These are phyloP conservation scores for Stratiomys singularior DNA, from an alignment of 2,888 invertebrate species.

Conservation along the genomic window DNA sequence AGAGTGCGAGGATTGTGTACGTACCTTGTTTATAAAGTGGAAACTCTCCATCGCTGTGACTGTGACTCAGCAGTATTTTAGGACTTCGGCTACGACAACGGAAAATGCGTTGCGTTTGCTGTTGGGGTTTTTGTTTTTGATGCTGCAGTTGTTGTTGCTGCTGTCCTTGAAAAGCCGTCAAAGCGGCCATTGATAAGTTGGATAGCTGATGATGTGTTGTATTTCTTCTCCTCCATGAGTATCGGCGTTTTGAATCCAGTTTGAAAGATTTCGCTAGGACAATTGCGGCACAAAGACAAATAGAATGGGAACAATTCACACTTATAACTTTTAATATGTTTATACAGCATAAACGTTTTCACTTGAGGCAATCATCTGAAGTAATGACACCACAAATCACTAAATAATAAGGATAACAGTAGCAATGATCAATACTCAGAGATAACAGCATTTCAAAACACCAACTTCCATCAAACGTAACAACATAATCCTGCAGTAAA, in stretches of 20 bases:
- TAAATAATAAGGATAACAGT: too few relatives aligned
- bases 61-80: conserved; percentile 78
- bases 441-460: too few relatives aligned
- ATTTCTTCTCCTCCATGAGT: conserved; percentile 29
- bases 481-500: too few relatives aligned
- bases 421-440: too few relatives aligned
- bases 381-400: too few relatives aligned
- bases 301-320: not conserved
- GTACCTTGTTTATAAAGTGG: conserved; percentile 83
- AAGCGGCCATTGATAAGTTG: conserved; percentile 56
- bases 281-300: too few relatives aligned
- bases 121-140: conserved; percentile 43
- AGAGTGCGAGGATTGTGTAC: conserved; percentile 48
- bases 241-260: conserved; percentile 30
- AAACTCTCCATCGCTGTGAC: conserved; percentile 87
- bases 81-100: conserved; percentile 71
- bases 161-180: conserved; percentile 43
- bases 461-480: too few relatives aligned
- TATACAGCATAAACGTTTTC: not conserved
- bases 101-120: conserved; percentile 55
- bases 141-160: conserved; percentile 21
- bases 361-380: too few relatives aligned
- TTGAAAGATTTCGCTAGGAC: not conserved
- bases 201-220: conserved; percentile 9
- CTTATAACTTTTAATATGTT: conserved; percentile 1